Conservation (phyloP, 2,113 vertebrate genomes). For the Salvelinus sp. region DNA sequence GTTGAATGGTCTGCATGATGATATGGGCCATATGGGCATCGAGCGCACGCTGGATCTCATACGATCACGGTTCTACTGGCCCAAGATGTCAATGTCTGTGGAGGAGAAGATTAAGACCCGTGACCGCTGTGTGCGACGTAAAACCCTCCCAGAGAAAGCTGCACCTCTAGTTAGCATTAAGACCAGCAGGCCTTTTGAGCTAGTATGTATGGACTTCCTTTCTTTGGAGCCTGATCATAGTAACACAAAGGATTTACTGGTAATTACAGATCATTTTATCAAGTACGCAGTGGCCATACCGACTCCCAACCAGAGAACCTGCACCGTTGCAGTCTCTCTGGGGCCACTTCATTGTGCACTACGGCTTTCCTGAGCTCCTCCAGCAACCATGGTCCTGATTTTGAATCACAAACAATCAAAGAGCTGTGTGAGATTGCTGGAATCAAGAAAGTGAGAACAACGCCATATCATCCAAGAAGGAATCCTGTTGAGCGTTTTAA, state of each 20-base stretch:
- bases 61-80: slow-evolving; percentile 5
- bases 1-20: slow-evolving; percentile 1
- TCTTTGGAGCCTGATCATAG: not conserved
- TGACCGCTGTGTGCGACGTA: not conserved
- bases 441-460: not conserved
- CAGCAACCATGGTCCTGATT: not conserved
- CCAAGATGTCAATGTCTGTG: not conserved
- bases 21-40: not conserved
- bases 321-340: not conserved
- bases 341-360: no score
- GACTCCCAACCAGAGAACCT: slow-evolving; percentile 2
- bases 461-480: not conserved
- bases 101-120: slow-evolving; percentile 7
- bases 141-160: slow-evolving; percentile 5
- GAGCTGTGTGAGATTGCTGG: slow-evolving; percentile 2
- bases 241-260: not conserved
- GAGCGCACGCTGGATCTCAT: slow-evolving; percentile 13
- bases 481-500: not conserved
- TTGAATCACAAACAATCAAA: slow-evolving; percentile 5
- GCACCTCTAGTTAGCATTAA: slow-evolving; percentile 4
- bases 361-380: not conserved
- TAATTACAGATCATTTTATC: not conserved
- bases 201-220: not conserved
- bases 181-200: not conserved
- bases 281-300: slow-evolving; percentile 13